Evolutionary conservation across 2,113 vertebrate genomes (phyloP), one percentile per base, ranked within the genome.

Genomic region (Kobus ellipsiprymnus): DNA sequence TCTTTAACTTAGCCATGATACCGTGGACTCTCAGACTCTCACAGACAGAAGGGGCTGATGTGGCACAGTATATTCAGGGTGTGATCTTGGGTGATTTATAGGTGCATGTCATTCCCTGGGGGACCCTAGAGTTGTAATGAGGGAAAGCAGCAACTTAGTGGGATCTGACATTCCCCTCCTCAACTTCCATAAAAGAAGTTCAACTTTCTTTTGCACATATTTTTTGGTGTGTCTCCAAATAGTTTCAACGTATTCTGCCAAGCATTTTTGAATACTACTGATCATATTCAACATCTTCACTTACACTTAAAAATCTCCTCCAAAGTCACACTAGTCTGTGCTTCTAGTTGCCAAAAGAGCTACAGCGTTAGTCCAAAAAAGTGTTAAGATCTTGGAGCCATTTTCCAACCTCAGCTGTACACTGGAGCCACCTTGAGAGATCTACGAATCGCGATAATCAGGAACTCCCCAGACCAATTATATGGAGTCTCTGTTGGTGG

Each of bases 391-490:
- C 52, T 86, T 60, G 50, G 36, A 90, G 44, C 1, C 8, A 3
- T 57, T 33, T 89, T 89, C 86, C 62, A 84, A 57, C 84, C 80
- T 90, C 40, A 83, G 27, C 80, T 60, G 62, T 13, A 91, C 57
- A 17, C 44, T 93, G 87, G 40, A 91, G 50, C 93, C 71, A 95
- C 96, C 94, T 97, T 84, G 90, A 96, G 78, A 96, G 52, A 90
- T n/a, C 27, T 67, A 50, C 30, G 78, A 78, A 36, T 74, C 21
- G 64, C 30, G 71, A 84, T 90, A 87, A 83, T 90, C 90, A 90
- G 94, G 71, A 95, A 90, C 14, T 97, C 30, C 46, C 46, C 87
- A 97, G 64, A 54, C 87, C 90, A 97, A 92, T 96, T 96, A 95
- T 67, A 74, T 74, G 90, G 59, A 25, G 33, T 97, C 91, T 97